Evolutionary conservation across 2,113 vertebrate genomes (phyloP).

Genomic region (Notechis scutatus): DNA sequence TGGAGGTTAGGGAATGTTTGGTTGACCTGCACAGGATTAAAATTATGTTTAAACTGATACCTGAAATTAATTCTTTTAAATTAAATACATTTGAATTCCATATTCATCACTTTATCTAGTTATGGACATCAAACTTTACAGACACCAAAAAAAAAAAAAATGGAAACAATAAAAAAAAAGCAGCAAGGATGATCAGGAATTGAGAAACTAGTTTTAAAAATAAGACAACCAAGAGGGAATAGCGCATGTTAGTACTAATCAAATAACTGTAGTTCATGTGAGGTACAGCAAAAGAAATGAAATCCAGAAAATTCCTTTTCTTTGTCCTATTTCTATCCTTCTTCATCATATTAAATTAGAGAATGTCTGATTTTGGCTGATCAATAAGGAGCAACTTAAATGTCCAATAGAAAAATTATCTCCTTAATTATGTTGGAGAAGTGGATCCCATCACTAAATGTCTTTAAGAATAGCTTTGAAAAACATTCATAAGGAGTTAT

Average conservation of each 20-base stretch:
- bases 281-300: neutral
- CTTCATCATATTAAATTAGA: neutral
- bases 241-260: neutral
- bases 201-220: neutral
- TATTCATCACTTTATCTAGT: neutral
- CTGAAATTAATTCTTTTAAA: neutral
- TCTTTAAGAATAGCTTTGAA: neutral
- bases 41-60: neutral
- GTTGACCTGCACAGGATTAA: neutral
- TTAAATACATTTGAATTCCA: neutral
- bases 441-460: neutral
- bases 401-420: neutral
- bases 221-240: neutral
- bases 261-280: neutral
- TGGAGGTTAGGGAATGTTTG: neutral
- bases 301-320: neutral
- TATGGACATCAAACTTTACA: neutral
- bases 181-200: neutral
- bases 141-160: neutral
- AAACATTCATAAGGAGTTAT: neutral
- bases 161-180: neutral
- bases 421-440: neutral
- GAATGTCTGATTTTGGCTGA: neutral
- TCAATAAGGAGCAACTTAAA: neutral
- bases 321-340: neutral